These are phyloP conservation scores for Drosophila quinaria DNA, from an alignment of 2,888 invertebrate genomes.

Conservation along the genomic window DNA sequence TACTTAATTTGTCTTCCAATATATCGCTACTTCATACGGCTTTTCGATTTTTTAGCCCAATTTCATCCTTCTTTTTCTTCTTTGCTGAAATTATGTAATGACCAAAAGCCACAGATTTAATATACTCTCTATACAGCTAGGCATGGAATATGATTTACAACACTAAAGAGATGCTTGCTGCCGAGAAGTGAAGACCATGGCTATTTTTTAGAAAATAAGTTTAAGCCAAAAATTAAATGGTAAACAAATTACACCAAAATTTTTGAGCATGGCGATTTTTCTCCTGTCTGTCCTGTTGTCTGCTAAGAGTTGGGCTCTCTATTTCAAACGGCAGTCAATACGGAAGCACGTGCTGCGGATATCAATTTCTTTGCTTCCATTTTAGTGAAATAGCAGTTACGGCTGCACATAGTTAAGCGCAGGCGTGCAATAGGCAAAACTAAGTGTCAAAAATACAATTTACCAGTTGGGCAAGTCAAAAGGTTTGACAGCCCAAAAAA, in stretches of 20 bases:
- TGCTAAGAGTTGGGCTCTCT: slow-evolving; percentile 16
- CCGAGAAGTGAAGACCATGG: slow-evolving; percentile 38
- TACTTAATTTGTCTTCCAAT: slow-evolving; percentile 7
- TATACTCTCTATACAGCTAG: slow-evolving; percentile 12
- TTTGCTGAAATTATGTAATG: slow-evolving; percentile 21
- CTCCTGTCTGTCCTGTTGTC: slow-evolving; percentile 2
- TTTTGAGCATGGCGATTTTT: slow-evolving; percentile 35
- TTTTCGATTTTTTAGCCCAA: not conserved
- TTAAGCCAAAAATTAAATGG: slow-evolving; percentile 40
- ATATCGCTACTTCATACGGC: slow-evolving; percentile 3
- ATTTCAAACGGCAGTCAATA: slow-evolving; percentile 25
- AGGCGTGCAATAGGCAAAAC: slow-evolving; percentile 63
- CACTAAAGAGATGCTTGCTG: slow-evolving; percentile 25
- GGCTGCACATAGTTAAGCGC: slow-evolving; percentile 38
- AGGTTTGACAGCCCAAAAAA: too few relatives aligned
- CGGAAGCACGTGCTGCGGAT: slow-evolving; percentile 73
- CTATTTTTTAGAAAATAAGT: slow-evolving; percentile 57
- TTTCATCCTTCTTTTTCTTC: slow-evolving; percentile 19
- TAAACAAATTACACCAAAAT: slow-evolving; percentile 42
- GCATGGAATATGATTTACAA: slow-evolving; percentile 60
- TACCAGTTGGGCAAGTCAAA: slow-evolving; percentile 21
- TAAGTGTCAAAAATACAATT: slow-evolving; percentile 64
- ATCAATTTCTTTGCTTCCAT: slow-evolving; percentile 69
- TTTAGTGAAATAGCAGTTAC: slow-evolving; percentile 51
- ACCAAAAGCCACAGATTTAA: slow-evolving; percentile 54